Percentiles rank a stretch among this genome's conserved stretches.
Evolutionary conservation across 2,113 vertebrate genomes (phyloP).

Genomic region (Mustela nigripes): DNA sequence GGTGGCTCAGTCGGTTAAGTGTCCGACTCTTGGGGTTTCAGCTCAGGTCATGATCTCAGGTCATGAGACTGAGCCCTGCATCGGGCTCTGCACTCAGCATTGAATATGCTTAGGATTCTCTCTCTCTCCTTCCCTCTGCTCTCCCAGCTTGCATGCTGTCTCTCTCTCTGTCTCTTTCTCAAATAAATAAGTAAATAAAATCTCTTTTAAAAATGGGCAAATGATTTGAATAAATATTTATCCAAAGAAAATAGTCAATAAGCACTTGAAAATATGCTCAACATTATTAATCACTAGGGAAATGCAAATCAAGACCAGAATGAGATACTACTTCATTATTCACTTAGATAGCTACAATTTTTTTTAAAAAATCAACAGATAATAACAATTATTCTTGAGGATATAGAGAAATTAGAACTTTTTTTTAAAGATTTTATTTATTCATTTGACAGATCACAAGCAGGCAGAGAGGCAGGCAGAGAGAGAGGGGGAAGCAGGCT

Average conservation of each 20-base stretch:
- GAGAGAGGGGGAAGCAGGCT: too few relatives aligned
- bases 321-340: neutral
- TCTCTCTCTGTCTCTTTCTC: neutral
- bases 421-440: neutral
- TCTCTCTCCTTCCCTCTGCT: neutral
- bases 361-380: neutral
- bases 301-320: neutral
- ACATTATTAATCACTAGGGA: neutral
- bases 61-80: too few relatives aligned
- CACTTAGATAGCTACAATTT: neutral
- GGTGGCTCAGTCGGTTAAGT: too few relatives aligned
- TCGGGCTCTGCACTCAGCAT: too few relatives aligned
- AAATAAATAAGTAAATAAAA: neutral
- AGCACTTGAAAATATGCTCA: slow-evolving; percentile 14
- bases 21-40: too few relatives aligned
- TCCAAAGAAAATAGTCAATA: neutral
- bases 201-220: neutral
- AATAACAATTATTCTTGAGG: neutral
- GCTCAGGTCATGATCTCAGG: too few relatives aligned
- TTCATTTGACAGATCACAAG: too few relatives aligned
- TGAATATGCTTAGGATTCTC: too few relatives aligned
- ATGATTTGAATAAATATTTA: neutral
- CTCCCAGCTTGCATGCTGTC: neutral
- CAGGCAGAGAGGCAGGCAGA: too few relatives aligned
- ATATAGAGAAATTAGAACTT: neutral